A percentile compares a stretch with the other conserved stretches of the same genome.
Evolutionary conservation across 1,140 invertebrate species (phyloP).

Genomic region (Polyergus mexicanus): DNA sequence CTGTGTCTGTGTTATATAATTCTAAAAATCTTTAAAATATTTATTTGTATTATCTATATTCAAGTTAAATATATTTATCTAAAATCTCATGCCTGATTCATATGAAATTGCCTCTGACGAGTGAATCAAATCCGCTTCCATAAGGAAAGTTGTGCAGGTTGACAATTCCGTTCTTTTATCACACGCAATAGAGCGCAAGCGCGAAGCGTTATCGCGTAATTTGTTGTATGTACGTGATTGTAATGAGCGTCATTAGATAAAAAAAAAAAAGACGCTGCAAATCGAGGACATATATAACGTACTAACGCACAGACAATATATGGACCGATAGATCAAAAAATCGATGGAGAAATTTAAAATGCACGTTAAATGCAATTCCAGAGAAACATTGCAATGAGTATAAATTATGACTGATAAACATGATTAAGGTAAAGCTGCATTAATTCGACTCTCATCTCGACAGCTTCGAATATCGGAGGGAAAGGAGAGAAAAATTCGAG

Average conservation of each 20-base stretch:
- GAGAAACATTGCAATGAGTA: conserved; percentile 17
- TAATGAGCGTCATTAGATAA: conserved; percentile 56
- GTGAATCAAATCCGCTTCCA: not conserved
- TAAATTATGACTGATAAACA: conserved; percentile 51
- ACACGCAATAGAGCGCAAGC: not conserved
- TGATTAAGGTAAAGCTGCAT: conserved; percentile 46
- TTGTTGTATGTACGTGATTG: conserved; percentile 20
- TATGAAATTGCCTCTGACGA: not conserved
- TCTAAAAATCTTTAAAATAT: not conserved
- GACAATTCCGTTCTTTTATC: conserved; percentile 27
- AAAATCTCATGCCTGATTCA: not conserved
- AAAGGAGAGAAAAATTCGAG: conserved; percentile 40
- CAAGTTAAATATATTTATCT: not conserved
- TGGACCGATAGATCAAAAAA: not conserved
- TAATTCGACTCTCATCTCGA: conserved; percentile 55
- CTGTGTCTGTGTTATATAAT: not conserved
- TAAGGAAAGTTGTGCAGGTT: conserved; percentile 12
- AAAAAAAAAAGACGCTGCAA: conserved; percentile 27
- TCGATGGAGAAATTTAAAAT: conserved; percentile 16
- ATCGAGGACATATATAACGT: conserved; percentile 24
- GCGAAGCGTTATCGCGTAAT: conserved; percentile 8
- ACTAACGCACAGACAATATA: conserved; percentile 10
- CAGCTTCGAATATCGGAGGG: conserved; percentile 10
- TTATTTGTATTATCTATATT: not conserved
- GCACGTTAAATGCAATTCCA: conserved; percentile 13